Evolutionary conservation across 2,797 vertebrate genomes (phyloP), one percentile per base, ranked within the genome.

Genomic region (Vultur gryphus): DNA sequence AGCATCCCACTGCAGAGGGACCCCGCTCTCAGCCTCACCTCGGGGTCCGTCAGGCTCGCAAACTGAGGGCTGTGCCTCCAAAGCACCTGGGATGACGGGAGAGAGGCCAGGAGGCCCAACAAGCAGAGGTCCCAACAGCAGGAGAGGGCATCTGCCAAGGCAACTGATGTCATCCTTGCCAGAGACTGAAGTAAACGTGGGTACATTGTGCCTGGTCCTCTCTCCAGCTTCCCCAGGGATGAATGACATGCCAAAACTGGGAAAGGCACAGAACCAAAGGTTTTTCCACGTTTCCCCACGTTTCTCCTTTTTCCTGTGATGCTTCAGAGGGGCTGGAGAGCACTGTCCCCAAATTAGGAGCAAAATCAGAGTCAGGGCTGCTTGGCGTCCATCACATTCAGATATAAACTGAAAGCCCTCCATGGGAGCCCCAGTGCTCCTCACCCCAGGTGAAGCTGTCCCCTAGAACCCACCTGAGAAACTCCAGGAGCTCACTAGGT

Each of bases 391-490:
- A 39, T 8, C 12, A 51, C 17, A 14, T 44, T 31, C 54, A 37
- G 52, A 59, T 82, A 54, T 26, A 61, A 69, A 54, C 7, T 6
- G 16, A n/a, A 70, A 55, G 15, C 17, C 31, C 41, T 65, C 54
- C 46, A 35, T 2, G 5, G 0, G 8, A 64, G 39, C 17, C 37
- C 15, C 49, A 1, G 1, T 13, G 19, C 16, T 48, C n/a, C 29
- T 41, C 37, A 65, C 6, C 28, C 59, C 23, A n/a, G 16, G 52
- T 31, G 13, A 75, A 48, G 5, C 16, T 17, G 17, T 31, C 16
- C 26, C 43, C 41, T 62, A 55, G 26, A 16, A 54, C 15, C 21
- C 5, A 1, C 31, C 14, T 12, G 37, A 37, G 24, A 57, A 66
- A 16, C 51, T 44, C 23, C 29, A 67, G 58, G 35, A 65, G 28